Evolutionary conservation across 2,888 invertebrate species (phyloP).

Genomic region (Bembecia ichneumoniformis): DNA sequence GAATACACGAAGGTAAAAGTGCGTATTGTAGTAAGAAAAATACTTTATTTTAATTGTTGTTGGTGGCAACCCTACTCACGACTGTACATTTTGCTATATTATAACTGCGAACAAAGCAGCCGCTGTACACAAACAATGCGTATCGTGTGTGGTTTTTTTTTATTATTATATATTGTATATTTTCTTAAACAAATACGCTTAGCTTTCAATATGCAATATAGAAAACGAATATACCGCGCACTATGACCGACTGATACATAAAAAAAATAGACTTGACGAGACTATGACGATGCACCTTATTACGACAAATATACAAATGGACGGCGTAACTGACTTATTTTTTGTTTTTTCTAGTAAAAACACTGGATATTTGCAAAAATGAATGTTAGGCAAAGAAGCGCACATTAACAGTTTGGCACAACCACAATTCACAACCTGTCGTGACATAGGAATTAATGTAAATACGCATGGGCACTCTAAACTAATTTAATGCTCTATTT

Average conservation of each 20-base stretch:
- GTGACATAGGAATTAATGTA: too few species aligned
- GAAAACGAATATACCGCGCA: slow-evolving; percentile 7
- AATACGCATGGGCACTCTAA: too few species aligned
- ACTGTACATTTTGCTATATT: slow-evolving; percentile 51
- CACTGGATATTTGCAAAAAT: slow-evolving; percentile 18
- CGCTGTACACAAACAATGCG: slow-evolving; percentile 66
- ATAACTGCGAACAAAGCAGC: slow-evolving; percentile 16
- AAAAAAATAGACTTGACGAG: slow-evolving; percentile 1
- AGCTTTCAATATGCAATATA: slow-evolving; percentile 54
- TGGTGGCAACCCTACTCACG: slow-evolving; percentile 20
- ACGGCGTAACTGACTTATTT: slow-evolving; percentile 22
- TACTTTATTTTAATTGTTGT: too few species aligned
- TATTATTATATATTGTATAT: slow-evolving; percentile 30
- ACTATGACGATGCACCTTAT: too few species aligned
- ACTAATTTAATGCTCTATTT: too few species aligned
- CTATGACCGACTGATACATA: slow-evolving; percentile 15
- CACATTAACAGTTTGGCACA: slow-evolving; percentile 26
- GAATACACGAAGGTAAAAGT: not conserved
- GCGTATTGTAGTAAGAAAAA: too few species aligned
- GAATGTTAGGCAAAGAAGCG: slow-evolving; percentile 18
- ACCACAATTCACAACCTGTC: too few species aligned
- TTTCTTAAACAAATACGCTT: slow-evolving; percentile 48
- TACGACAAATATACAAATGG: not conserved
- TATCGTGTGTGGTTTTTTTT: slow-evolving; percentile 55
- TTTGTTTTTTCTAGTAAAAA: slow-evolving; percentile 25